These are phyloP conservation scores for Hirudinaria manillensis DNA, from an alignment of 2,888 invertebrate genomes.

Conservation along the genomic window DNA sequence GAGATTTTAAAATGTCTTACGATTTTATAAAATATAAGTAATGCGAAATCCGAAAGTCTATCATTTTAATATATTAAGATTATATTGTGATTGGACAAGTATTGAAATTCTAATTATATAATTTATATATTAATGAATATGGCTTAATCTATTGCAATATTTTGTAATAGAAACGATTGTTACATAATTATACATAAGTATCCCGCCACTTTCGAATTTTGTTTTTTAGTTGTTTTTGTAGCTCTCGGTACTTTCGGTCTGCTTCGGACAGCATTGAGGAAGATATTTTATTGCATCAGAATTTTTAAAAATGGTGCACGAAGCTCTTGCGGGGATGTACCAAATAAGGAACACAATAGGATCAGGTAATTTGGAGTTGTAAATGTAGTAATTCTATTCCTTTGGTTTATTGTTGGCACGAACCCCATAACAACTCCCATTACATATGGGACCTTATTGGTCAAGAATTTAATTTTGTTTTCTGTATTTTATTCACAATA, in stretches of 20 bases:
- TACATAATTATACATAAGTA: not conserved
- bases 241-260: not conserved
- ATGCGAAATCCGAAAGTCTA: too few relatives aligned
- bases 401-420: not conserved
- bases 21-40: too few relatives aligned
- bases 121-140: too few relatives aligned
- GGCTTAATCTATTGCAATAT: too few relatives aligned
- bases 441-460: not conserved
- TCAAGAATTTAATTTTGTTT: not conserved
- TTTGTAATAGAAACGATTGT: too few relatives aligned
- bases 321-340: conserved; percentile 62
- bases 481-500: not conserved
- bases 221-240: not conserved
- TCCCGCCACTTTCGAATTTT: conserved; percentile 21
- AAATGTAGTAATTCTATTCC: not conserved
- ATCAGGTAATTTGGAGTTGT: conserved; percentile 45
- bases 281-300: not conserved
- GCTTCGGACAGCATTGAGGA: not conserved
- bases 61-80: too few relatives aligned
- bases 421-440: not conserved
- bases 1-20: too few relatives aligned
- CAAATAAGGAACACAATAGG: conserved; percentile 68
- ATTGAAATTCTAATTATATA: too few relatives aligned
- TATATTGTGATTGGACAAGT: too few relatives aligned
- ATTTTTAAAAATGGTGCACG: conserved; percentile 24